A percentile compares a stretch with the other conserved stretches of the same genome.
These are phyloP conservation scores for Epicampocera succincta DNA, from an alignment of 2,888 invertebrate genomes.

Conservation along the genomic window DNA sequence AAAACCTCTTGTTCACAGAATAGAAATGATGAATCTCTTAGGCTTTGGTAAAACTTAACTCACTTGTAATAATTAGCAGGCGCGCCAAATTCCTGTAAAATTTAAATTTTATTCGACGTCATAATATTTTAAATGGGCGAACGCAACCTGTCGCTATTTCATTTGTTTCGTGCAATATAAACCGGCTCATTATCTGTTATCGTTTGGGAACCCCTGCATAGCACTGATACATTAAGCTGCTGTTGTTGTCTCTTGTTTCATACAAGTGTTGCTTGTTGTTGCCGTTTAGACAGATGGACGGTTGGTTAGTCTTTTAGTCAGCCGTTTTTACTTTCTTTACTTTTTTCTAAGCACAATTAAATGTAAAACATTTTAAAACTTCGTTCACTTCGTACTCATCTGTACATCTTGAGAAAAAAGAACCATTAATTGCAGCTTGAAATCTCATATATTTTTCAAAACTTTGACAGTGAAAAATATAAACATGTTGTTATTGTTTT, in stretches of 20 bases:
- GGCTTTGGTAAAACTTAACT: too few species aligned
- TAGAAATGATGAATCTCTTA: too few species aligned
- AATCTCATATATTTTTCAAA: constrained; percentile 46
- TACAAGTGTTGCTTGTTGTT: constrained; percentile 40
- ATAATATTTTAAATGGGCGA: too few species aligned
- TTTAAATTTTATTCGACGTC: too few species aligned
- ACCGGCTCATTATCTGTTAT: neutral
- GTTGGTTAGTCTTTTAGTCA: constrained; percentile 43
- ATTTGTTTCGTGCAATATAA: neutral
- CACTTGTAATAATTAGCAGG: too few species aligned
- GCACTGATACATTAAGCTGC: neutral
- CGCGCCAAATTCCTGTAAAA: too few species aligned
- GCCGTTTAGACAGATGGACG: constrained; percentile 14
- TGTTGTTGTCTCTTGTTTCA: constrained; percentile 16
- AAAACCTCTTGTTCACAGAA: too few species aligned
- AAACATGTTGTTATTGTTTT: constrained; percentile 26
- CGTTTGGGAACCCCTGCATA: constrained; percentile 18
- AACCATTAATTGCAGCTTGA: constrained; percentile 44
- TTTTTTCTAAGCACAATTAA: constrained; percentile 51
- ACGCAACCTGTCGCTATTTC: too few species aligned
- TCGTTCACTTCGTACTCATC: constrained; percentile 19
- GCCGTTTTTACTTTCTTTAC: neutral
- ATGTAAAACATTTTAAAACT: constrained; percentile 55
- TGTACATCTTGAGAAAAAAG: neutral
- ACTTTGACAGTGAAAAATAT: constrained; percentile 64